Base-by-base conservation (phyloP, 2,797 vertebrate species). In the Holocentrus rufus region DNA sequence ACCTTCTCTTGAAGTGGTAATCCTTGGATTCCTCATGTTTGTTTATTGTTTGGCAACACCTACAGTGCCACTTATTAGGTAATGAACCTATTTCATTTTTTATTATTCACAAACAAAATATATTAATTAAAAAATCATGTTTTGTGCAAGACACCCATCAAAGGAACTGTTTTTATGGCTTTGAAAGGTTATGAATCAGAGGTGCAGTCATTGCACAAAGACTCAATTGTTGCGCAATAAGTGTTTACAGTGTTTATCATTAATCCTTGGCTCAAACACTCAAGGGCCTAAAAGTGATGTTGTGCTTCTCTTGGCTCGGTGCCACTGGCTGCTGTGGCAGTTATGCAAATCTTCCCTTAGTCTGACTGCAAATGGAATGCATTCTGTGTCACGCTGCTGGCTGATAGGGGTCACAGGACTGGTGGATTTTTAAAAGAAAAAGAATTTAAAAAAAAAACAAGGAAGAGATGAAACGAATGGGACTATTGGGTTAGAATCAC, bases 271-370 rank as follows among this genome's bases (percentile, higher is more conserved):
- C 47, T 34, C 22, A 70, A 72, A 53, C 11, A 49, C 74, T 67
- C 52, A 56, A 64, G 83, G 78, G 57, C 34, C 58, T 65, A 30
- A 71, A 68, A 86, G 73, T 60, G 74, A 36, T n/a, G 72, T 68
- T 9, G n/a, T 85, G 74, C 79, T 62, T 79, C 78, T 82, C 56
- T 87, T 89, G 90, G 90, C 86, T 52, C 1, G 0, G 1, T 15
- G 77, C 84, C 87, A 52, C 6, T 0, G 61, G 84, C 83, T 70
- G 73, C 81, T 65, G 65, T 59, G 80, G 84, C 91, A 86, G 93
- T 94, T 93, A 94, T 93, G 92, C 93, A 94, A 94, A 94, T 92
- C 56, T 53, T 64, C 65, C 22, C 42, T 18, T 65, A 23, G 55
- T 53, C 63, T 79, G 74, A 81, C 64, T 76, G 76, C 54, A 55